A percentile compares a stretch with the other conserved stretches of the same genome.
Evolutionary conservation across 2,113 vertebrate genomes (phyloP).

Genomic region (Pelecanus crispus): DNA sequence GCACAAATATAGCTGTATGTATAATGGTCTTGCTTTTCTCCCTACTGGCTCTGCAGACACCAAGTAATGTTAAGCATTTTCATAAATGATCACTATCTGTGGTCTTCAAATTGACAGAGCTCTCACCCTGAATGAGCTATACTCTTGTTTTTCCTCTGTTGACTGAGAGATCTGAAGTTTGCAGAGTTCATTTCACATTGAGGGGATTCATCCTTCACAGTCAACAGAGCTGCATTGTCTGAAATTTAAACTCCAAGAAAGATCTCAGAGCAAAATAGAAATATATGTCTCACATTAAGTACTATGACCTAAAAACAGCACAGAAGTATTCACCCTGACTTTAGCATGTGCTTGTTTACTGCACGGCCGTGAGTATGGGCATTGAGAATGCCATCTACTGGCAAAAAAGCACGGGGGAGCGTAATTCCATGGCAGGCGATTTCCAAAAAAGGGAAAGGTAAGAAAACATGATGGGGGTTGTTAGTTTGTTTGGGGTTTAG

Average conservation of each 20-base stretch:
- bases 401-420: not conserved
- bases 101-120: not conserved
- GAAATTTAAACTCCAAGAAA: not conserved
- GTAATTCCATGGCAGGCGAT: not conserved
- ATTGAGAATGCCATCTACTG: slow-evolving; percentile 61
- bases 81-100: not conserved
- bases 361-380: not conserved
- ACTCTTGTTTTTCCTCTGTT: not conserved
- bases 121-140: not conserved
- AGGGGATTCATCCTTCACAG: not conserved
- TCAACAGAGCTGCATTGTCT: not conserved
- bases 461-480: not conserved
- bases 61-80: not conserved
- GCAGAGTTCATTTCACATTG: not conserved
- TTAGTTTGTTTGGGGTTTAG: not conserved
- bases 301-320: not conserved
- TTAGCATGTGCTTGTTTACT: not conserved
- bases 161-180: not conserved
- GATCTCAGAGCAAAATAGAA: not conserved
- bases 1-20: not conserved
- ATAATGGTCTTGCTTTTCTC: not conserved
- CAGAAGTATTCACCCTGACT: not conserved
- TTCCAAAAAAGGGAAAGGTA: not conserved
- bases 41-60: not conserved
- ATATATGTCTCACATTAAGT: not conserved